A percentile compares a stretch with the other conserved stretches of the same genome.
phyloP scores from a whole-genome alignment of 2,113 vertebrate genomes.

The Takifugu flavidus region DNA sequence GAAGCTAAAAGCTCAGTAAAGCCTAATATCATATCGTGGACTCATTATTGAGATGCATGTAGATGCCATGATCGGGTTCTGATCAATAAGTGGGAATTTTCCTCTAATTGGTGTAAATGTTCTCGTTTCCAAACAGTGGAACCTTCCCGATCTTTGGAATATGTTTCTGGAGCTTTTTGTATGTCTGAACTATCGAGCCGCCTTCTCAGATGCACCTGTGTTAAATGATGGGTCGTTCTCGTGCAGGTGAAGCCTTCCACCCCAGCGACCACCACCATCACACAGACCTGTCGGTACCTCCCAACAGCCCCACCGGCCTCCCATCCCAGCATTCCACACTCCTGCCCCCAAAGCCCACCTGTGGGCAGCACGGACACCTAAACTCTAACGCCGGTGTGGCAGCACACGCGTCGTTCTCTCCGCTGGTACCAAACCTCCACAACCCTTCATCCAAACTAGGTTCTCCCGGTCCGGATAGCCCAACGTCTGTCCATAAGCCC shows the following conservation, averaged over 20 bases:
- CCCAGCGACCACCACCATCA: slow-evolving; percentile 90
- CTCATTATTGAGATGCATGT: no score
- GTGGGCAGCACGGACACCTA: slow-evolving; percentile 80
- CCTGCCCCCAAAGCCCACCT: slow-evolving; percentile 79
- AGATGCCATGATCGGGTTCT: no score
- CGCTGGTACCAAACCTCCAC: slow-evolving; percentile 76
- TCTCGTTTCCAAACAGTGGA: no score
- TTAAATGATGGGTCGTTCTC: not conserved
- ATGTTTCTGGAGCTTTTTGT: not conserved
- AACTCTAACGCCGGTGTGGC: slow-evolving; percentile 65
- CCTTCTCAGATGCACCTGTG: not conserved
- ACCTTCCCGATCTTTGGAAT: no score
- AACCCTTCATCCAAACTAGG: slow-evolving; percentile 69
- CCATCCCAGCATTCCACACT: slow-evolving; percentile 86
- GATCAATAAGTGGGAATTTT: no score
- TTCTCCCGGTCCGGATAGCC: slow-evolving; percentile 75
- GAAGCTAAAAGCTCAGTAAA: no score
- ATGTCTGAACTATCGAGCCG: not conserved
- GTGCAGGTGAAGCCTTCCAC: slow-evolving; percentile 84
- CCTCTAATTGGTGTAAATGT: no score
- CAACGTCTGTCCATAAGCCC: slow-evolving; percentile 77
- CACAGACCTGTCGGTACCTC: slow-evolving; percentile 93
- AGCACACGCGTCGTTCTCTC: slow-evolving; percentile 77
- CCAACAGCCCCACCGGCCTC: slow-evolving; percentile 94
- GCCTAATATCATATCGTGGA: no score